Base-by-base conservation (phyloP, 64 coral and sea anemone species). In the Dendronephthya gigantea region DNA sequence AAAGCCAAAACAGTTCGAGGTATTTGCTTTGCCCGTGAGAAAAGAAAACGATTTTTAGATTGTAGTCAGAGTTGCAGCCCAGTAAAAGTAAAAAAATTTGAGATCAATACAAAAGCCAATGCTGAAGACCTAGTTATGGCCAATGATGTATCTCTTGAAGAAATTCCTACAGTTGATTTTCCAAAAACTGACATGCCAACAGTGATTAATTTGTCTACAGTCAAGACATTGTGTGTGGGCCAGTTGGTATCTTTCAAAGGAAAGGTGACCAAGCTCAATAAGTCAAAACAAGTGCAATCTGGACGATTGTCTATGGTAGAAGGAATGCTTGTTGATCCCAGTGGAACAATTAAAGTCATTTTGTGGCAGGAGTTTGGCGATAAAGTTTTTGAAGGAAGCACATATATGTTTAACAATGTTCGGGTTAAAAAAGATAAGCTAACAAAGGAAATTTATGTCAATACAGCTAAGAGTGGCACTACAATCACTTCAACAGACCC, bases 331-430 rank as follows among this genome's bases (percentile, higher is more conserved):
- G 45, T 92, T 85, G 83, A 92, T 83, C 68, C 50, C 68, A 85
- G 82, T 82, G 66, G 52, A 2, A 65, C 41, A 14, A 86, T 92
- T 29, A 92, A 82, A 81, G 9, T 88, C 23, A 55, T 72, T 41
- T 66, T 88, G 39, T 85, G 83, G 82, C 30, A 88, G 49, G 49
- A 86, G 34, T 82, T 81, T 66, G 74, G 51, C 50, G 35, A 81
- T 85, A 8, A 40, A 30, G 83, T 92, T n/a, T 39, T 88, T 88
- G 19, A 88, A 85, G 82, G 58, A 49, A 81, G 79, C 48, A 92
- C 90, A 1, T 92, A 85, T 84, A 68, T 85, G 37, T 92, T 92
- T 41, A 88, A 88, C 17, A 92, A 92, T 68, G 27, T 84, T 15
- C 81, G 84, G 39, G 9, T 87, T 1, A 86, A 87, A 48, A 86